A percentile compares a stretch with the other conserved stretches of the same genome.
phyloP scores from a whole-genome alignment of 2,888 invertebrate species.

The Lithophane socia region DNA sequence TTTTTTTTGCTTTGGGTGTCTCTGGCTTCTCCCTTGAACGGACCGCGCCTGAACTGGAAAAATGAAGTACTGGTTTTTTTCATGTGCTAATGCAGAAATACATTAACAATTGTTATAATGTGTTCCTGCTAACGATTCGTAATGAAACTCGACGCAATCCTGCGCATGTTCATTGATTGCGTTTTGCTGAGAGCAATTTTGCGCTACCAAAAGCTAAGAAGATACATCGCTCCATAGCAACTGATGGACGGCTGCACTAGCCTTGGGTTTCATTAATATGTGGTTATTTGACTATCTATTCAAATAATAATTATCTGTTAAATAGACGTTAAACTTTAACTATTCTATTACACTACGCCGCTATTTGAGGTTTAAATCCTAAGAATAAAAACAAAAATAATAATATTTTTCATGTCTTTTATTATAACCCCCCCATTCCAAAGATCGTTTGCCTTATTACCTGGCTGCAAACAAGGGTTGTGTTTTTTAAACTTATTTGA shows the following conservation, averaged over 20 bases:
- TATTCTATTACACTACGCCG: not conserved
- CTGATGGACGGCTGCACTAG: not conserved
- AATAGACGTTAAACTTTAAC: too few species aligned
- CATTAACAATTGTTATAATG: conserved; percentile 41
- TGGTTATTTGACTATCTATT: conserved; percentile 5
- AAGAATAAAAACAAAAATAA: not conserved
- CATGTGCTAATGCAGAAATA: conserved; percentile 28
- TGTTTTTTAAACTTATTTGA: not conserved
- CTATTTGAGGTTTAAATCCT: not conserved
- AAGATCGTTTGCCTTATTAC: not conserved
- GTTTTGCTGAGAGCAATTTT: not conserved
- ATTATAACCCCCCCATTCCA: not conserved
- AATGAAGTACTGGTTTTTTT: not conserved
- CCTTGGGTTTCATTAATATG: conserved; percentile 24
- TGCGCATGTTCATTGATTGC: not conserved
- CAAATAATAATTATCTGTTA: too few species aligned
- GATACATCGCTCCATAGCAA: not conserved
- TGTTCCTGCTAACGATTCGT: conserved; percentile 4
- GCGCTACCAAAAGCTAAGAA: not conserved
- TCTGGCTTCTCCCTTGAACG: conserved; percentile 36
- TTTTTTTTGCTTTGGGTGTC: conserved; percentile 15
- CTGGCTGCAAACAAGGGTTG: not conserved
- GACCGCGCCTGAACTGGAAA: conserved; percentile 41
- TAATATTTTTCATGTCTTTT: not conserved
- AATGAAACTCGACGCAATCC: conserved; percentile 8